phyloP scores from a whole-genome alignment of 2,113 vertebrate species.

The Erythrolamprus reginae region DNA sequence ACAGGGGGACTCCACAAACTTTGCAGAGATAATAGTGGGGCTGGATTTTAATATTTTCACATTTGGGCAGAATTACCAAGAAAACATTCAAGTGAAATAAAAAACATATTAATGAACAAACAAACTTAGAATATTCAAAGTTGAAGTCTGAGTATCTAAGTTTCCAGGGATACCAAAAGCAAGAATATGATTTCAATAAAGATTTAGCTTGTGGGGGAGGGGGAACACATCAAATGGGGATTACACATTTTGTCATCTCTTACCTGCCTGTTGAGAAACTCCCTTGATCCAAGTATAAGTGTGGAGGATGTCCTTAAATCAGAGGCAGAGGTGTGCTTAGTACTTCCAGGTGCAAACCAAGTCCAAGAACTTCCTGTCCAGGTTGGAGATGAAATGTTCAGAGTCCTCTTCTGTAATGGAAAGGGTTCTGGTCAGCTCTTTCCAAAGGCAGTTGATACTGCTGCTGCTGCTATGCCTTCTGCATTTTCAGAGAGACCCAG shows the following conservation, averaged over 20 bases:
- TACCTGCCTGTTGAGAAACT: conserved; percentile 69
- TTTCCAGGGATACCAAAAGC: conserved; percentile 35
- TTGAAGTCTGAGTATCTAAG: not conserved
- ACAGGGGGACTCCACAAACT: conserved; percentile 46
- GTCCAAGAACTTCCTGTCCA: conserved; percentile 49
- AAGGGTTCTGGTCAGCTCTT: conserved; percentile 58
- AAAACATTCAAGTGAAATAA: not conserved
- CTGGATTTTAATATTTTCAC: conserved; percentile 14
- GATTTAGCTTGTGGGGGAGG: no score
- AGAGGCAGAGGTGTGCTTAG: conserved; percentile 58
- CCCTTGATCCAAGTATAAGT: conserved; percentile 59
- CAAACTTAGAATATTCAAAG: not conserved
- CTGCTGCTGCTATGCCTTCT: conserved; percentile 51
- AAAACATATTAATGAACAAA: not conserved
- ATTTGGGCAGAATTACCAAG: not conserved
- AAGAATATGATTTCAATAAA: conserved; percentile 32
- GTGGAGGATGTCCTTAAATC: conserved; percentile 57
- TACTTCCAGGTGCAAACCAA: conserved; percentile 58
- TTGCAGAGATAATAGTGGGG: conserved; percentile 24
- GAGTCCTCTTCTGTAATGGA: conserved; percentile 58
- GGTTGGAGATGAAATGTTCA: conserved; percentile 63
- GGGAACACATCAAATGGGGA: conserved; percentile 46
- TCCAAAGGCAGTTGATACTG: conserved; percentile 57
- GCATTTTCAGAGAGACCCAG: conserved; percentile 62
- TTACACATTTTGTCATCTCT: conserved; percentile 63